A percentile compares a stretch with the other conserved stretches of the same genome.
phyloP scores from a whole-genome alignment of 2,888 invertebrate genomes.

The Cheilosia urbana region DNA sequence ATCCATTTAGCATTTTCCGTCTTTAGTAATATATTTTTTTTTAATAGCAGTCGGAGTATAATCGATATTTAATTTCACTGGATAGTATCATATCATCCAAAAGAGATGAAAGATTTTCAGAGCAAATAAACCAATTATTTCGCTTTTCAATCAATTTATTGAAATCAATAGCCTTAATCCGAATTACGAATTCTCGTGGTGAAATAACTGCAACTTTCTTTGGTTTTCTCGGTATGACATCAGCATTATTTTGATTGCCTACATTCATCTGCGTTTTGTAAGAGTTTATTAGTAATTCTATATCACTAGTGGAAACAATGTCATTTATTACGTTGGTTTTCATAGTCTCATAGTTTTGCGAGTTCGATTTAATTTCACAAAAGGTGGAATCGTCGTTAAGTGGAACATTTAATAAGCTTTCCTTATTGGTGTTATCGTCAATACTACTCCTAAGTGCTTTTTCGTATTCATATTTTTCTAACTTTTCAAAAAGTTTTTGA shows the following conservation, averaged over 20 bases:
- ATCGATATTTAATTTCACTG: slow-evolving; percentile 85
- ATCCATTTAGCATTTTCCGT: too few relatives aligned
- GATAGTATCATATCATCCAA: slow-evolving; percentile 90
- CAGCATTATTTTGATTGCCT: slow-evolving; percentile 77
- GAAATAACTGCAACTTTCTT: slow-evolving; percentile 83
- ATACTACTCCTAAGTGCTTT: slow-evolving; percentile 76
- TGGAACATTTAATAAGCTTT: neutral
- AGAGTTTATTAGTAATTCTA: slow-evolving; percentile 83
- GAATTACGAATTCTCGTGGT: slow-evolving; percentile 86
- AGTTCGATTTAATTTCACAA: neutral
- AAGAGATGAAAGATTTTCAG: slow-evolving; percentile 88
- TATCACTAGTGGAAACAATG: slow-evolving; percentile 80
- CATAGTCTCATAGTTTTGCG: slow-evolving; percentile 12
- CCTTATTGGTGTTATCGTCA: neutral
- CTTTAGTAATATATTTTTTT: neutral
- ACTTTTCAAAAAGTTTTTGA: slow-evolving; percentile 83
- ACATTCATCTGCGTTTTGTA: slow-evolving; percentile 85
- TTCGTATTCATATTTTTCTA: slow-evolving; percentile 86
- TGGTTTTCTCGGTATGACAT: slow-evolving; percentile 72
- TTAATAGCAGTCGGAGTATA: slow-evolving; percentile 90
- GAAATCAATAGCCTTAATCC: slow-evolving; percentile 86
- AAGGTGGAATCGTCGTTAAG: neutral
- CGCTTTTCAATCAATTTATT: slow-evolving; percentile 86
- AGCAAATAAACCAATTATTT: slow-evolving; percentile 87
- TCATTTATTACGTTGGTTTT: slow-evolving; percentile 75